Evolutionary conservation across 2,888 invertebrate genomes (phyloP), one percentile per base, ranked within the genome.

Genomic region (Tenthredo scrophulariae): DNA sequence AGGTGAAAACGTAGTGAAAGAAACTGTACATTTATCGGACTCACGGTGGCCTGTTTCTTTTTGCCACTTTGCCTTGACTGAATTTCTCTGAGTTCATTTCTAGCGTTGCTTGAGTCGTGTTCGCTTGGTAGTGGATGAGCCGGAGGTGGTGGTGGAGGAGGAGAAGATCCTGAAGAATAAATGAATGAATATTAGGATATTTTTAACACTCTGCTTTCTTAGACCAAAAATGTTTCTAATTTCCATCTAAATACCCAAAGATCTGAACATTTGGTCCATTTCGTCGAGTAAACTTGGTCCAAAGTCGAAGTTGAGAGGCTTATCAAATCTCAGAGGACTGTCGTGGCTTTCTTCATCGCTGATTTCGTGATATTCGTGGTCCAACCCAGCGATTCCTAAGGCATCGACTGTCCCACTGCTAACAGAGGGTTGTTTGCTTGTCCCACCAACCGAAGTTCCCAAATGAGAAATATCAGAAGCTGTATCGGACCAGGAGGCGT

Each of bases 231-330:
- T 26, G 1, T 86, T 87, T 7, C 88, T 22, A 62, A 85, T 50
- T 26, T 10, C 86, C 10, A 90, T 90, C 2, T 91, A 90, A 22
- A 93, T 92, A 89, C 94, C 94, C 84, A 95, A 93, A 6, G 95
- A 94, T 89, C 91, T 94, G 91, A 99, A 97, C 95, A 99, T 97
- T 84, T 97, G 97, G 90, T 97, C 97, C 95, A 97, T 97, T 93
- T 97, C 97, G 90, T 98, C 98, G 92, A 99, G 94, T 83, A 99
- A 94, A 86, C 98, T 98, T 18, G 98, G 97, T 6, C 98, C 98
- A 91, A 97, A 96, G 91, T 98, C 97, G 87, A 97, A 94, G 88
- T 94, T 93, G 15, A 94, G 93, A 54, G 94, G 94, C 87, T 94
- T 93, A 18, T 94, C 94, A 90, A 91, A 93, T 89, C 92, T 94